These are phyloP conservation scores for Meteorus cinctellus DNA, from an alignment of 2,888 invertebrate genomes.

Conservation along the genomic window DNA sequence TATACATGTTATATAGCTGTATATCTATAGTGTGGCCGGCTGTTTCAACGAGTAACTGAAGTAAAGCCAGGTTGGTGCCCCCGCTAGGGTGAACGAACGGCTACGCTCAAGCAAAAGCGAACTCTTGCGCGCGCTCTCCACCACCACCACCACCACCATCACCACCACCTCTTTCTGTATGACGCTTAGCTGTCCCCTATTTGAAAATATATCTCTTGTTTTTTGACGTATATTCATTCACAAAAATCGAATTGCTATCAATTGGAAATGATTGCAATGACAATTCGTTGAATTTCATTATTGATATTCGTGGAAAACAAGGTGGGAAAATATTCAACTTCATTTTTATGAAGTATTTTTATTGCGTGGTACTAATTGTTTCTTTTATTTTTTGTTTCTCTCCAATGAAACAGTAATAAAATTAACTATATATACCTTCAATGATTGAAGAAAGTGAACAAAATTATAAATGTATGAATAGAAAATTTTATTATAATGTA, in stretches of 20 bases:
- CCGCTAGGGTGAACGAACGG: slow-evolving; percentile 73
- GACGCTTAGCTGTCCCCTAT: slow-evolving; percentile 47
- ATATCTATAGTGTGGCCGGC: slow-evolving; percentile 51
- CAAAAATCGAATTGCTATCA: slow-evolving; percentile 42
- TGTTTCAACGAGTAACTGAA: slow-evolving; percentile 70
- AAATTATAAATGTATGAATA: neutral
- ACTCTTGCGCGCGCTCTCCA: slow-evolving; percentile 64
- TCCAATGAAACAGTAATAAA: no score
- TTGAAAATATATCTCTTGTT: slow-evolving; percentile 47
- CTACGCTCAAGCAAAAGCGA: slow-evolving; percentile 69
- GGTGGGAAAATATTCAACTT: no score
- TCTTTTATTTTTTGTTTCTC: no score
- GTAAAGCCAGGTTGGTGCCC: slow-evolving; percentile 74
- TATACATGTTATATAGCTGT: slow-evolving; percentile 23
- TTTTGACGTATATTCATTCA: slow-evolving; percentile 53
- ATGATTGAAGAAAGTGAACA: no score
- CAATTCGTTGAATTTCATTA: no score
- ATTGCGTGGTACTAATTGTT: no score
- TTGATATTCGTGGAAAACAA: no score
- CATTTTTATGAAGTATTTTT: no score
- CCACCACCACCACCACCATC: slow-evolving; percentile 53
- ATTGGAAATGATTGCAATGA: neutral
- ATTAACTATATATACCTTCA: no score
- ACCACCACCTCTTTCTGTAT: slow-evolving; percentile 52
- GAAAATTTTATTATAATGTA: neutral